Percentiles rank a stretch among this genome's conserved stretches.
phyloP scores from a whole-genome alignment of 2,888 invertebrate genomes.

The Cephus sareptanus region DNA sequence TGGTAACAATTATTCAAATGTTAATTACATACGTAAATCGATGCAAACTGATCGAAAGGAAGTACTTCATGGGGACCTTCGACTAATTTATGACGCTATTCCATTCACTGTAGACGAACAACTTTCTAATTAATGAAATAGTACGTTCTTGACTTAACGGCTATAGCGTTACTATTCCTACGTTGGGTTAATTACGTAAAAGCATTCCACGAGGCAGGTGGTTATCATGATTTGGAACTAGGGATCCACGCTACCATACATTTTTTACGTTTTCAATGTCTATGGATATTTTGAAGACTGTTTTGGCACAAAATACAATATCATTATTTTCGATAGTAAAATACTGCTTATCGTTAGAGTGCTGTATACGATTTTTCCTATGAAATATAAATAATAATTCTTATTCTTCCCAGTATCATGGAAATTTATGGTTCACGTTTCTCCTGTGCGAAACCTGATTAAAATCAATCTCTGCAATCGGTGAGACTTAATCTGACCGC shows the following conservation, averaged over 20 bases:
- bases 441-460: neutral
- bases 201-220: neutral
- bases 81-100: constrained; percentile 14
- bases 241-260: neutral
- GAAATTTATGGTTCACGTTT: neutral
- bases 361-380: too few species aligned
- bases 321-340: too few species aligned
- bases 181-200: constrained; percentile 11
- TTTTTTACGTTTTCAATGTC: neutral
- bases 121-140: constrained; percentile 46
- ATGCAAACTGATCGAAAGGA: neutral
- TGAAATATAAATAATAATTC: neutral
- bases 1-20: neutral
- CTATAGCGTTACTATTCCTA: constrained; percentile 34
- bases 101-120: constrained; percentile 24
- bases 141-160: constrained; percentile 31
- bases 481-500: neutral
- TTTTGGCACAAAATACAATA: too few species aligned
- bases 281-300: neutral
- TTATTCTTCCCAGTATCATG: neutral
- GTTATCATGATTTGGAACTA: neutral
- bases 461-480: neutral
- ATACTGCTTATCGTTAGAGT: too few species aligned
- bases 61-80: neutral
- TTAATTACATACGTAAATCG: neutral